A percentile compares a stretch with the other conserved stretches of the same genome.
Evolutionary conservation across 2,888 invertebrate species (phyloP).

Genomic region (Myopa tessellatipennis): DNA sequence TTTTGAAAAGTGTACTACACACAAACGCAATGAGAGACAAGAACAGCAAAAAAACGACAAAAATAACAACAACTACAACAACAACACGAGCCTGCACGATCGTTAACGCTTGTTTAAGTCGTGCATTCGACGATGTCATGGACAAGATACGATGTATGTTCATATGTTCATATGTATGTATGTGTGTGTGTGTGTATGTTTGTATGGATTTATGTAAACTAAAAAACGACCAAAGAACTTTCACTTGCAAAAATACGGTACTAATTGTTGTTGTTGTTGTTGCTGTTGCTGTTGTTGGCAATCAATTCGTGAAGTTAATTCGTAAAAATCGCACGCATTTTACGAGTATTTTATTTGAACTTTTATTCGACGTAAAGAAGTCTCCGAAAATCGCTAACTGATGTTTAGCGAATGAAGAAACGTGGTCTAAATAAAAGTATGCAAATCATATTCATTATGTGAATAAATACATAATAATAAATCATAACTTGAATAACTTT

Average conservation of each 20-base stretch:
- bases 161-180: too few species aligned
- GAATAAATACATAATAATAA: too few species aligned
- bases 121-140: slow-evolving; percentile 40
- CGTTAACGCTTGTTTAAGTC: slow-evolving; percentile 20
- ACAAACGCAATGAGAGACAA: not conserved
- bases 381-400: too few species aligned
- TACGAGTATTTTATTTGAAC: not conserved
- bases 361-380: too few species aligned
- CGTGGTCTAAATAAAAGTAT: not conserved
- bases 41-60: slow-evolving; percentile 23
- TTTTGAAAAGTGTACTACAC: not conserved
- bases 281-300: slow-evolving; percentile 39
- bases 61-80: slow-evolving; percentile 34
- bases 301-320: not conserved
- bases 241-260: slow-evolving; percentile 40
- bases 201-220: not conserved
- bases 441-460: too few species aligned
- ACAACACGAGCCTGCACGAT: slow-evolving; percentile 23
- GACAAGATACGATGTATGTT: slow-evolving; percentile 11
- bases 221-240: slow-evolving; percentile 35
- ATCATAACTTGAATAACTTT: too few species aligned
- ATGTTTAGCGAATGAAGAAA: too few species aligned
- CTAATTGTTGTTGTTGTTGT: slow-evolving; percentile 18
- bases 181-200: too few species aligned
- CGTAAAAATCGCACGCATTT: slow-evolving; percentile 22